Evolutionary conservation across 1,140 invertebrate species (phyloP), one percentile per base, ranked within the genome.

Genomic region (Tetragonula clypearis): DNA sequence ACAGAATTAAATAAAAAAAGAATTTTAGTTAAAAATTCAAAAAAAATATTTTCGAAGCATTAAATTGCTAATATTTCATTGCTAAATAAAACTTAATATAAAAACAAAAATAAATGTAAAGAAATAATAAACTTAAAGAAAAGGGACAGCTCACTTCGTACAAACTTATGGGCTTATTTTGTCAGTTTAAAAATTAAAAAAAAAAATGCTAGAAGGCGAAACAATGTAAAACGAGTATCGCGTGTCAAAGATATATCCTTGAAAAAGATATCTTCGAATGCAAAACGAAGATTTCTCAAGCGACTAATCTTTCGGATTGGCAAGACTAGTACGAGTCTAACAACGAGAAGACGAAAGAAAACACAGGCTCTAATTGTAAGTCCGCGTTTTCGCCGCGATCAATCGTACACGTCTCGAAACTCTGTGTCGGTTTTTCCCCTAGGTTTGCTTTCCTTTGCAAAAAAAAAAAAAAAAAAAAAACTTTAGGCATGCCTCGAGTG

Each of bases 401-500:
- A 91, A 91, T 91, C 86, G 11, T 49, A 49, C 74, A 26, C 65
- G 15, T 49, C 41, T 21, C 19, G 41, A 41, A 68, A 26, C 15
- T 58, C 66, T 62, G 72, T 82, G 72, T 82, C 77, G 60, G 49
- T 49, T 78, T 35, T 80, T 73, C 65, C 35, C 72, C 35, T n/a
- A 21, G 53, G n/a, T 49, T 35, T 62, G 30, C 58, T 55, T 53
- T 55, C 73, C 79, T 75, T 56, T 53, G 83, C 82, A 86, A 92
- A 79, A 30, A 30, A 30, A 30, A 30, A 30, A 30, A 86, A 92
- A 79, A 30, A 30, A 30, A 30, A 30, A 30, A 30, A 87, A 92
- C 88, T 91, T 83, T 78, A 86, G 77, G 85, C 91, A 90, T 92
- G 89, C 87, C 78, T 85, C 81, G 89, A 93, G 90, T 91, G 89